Base-by-base conservation (phyloP, 1,140 invertebrate species). In the Drosophila obscura region DNA sequence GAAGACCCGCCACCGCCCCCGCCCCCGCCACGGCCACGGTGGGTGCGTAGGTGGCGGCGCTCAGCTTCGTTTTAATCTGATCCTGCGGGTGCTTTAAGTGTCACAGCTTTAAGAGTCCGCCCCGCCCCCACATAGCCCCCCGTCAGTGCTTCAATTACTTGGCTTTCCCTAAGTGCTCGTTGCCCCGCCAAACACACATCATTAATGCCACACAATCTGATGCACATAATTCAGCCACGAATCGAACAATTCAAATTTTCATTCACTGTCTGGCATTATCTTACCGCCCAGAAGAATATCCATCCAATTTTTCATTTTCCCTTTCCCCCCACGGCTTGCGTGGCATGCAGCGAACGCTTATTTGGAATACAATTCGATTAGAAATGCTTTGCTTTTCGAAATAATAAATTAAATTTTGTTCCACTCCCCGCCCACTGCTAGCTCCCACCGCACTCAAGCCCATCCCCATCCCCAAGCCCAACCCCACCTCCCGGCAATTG, bases 341-440 rank as follows among this genome's bases (percentile, higher is more conserved):
- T 24, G 41, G 35, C 15, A 52, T 52, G 51, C 51, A 53, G 28
- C 44, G 69, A 68, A 64, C 72, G 82, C 81, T 64, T 85, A 87
- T 85, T 88, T 83, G 51, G 58, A 88, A 88, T 88, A 88, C 83
- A 88, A 87, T 87, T 87, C 84, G 83, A 88, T 87, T 87, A 88
- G 83, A 83, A 88, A 87, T 87, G 83, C 83, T 89, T 83, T 83
- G 83, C 82, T 87, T 88, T 88, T 77, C 77, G 73, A 88, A 79
- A 88, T 88, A 87, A 87, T 87, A 87, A 88, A 87, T 87, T 87
- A 87, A 87, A 87, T 88, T 87, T 88, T 65, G 56, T 68, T 48
- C 62, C 58, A 46, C 65, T 39, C 4, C 11, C 22, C n/a, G n/a
- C 19, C 19, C 9, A 35, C 3, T 35, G 24, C 19, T 60, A 22